Conservation (phyloP, 1,140 invertebrate genomes). For the Camponotus pennsylvanicus region DNA sequence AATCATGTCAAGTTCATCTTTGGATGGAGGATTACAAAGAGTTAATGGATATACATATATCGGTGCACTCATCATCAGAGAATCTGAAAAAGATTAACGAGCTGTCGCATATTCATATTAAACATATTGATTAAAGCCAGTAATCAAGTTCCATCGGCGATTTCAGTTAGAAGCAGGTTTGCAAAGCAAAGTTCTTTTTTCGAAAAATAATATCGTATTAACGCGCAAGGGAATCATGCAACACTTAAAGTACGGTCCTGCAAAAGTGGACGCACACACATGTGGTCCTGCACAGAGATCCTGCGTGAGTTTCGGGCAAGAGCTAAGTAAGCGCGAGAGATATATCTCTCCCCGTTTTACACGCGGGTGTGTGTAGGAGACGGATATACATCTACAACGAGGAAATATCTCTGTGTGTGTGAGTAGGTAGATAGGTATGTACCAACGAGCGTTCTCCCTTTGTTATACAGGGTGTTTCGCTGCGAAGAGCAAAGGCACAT, state of each 20-base stretch:
- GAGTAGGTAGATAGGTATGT: conserved; percentile 54
- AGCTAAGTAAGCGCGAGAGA: conserved; percentile 65
- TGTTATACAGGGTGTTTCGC: conserved; percentile 68
- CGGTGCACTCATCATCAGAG: background rate
- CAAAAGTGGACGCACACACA: conserved; percentile 53
- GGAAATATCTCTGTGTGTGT: conserved; percentile 16
- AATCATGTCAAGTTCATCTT: conserved; percentile 16
- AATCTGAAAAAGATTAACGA: conserved; percentile 35
- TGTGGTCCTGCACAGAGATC: conserved; percentile 26
- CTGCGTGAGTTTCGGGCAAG: conserved; percentile 61
- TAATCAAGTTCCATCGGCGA: background rate
- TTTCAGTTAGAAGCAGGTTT: background rate
- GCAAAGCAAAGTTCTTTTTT: no score
- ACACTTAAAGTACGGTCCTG: conserved; percentile 33
- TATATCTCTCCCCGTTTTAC: conserved; percentile 38
- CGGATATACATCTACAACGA: conserved; percentile 1
- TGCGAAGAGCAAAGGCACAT: background rate
- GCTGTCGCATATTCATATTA: background rate
- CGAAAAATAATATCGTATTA: background rate
- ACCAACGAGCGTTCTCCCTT: conserved; percentile 43
- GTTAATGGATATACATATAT: conserved; percentile 43
- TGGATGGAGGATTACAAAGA: background rate
- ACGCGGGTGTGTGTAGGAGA: conserved; percentile 21
- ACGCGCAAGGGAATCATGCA: background rate
- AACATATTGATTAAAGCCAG: background rate